Evolutionary conservation across 2,113 vertebrate genomes (phyloP), one percentile per base, ranked within the genome.

Genomic region (Lanius ludovicianus): DNA sequence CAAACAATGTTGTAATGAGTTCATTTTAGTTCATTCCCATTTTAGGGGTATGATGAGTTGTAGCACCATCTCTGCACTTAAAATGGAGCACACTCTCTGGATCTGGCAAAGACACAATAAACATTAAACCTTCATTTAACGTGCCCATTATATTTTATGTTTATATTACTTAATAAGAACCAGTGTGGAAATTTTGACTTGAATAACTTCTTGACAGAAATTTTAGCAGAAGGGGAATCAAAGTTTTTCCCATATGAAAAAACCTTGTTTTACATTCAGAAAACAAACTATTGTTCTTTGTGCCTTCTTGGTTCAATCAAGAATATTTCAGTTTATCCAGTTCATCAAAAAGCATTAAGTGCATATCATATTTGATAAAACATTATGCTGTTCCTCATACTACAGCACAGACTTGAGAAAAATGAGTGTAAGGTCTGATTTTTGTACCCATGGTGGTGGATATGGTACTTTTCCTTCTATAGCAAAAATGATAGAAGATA

Each of bases 11-110:
- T 52, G 52, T 49, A 87, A 93, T n/a, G 80, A 89, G 73, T 84
- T 95, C 55, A 77, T 89, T 71, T 95, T 44, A 78, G 76, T 90
- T 93, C 80, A 33, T 78, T 90, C 25, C 80, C 56, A 49, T 92
- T 95, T 96, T 90, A 90, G 86, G 80, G 68, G 30, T 70, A 60
- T 75, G 74, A 60, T 1, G 1, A 60, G 12, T 21, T 55, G 50
- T n/a, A 81, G 33, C 47, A 59, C 24, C 68, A 35, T 63, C 71
- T 77, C 39, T 68, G 44, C 64, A 41, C 20, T 79, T 84, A 55
- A 84, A 89, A 78, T 52, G 60, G 33, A 89, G 30, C 30, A 53
- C 9, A 31, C 4, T 74, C 70, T 60, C 52, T 87, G 37, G 16
- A 55, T 52, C 57, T 84, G 73, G 47, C 65, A 91, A 87, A 74